phyloP scores from a whole-genome alignment of 2,113 vertebrate genomes.

The Neomonachus schauinslandi region DNA sequence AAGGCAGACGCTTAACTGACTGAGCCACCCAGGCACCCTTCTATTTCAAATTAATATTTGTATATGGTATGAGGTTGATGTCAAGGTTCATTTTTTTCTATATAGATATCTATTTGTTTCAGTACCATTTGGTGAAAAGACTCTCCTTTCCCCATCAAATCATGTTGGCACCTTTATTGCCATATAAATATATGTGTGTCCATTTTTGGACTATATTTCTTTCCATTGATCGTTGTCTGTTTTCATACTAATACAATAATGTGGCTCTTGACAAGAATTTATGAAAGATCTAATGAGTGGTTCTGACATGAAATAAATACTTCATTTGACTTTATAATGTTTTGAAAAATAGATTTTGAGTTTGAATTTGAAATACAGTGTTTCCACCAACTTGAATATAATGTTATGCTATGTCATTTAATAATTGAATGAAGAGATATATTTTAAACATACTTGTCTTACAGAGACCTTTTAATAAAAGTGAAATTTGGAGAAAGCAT shows the following conservation, averaged over 20 bases:
- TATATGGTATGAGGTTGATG: neutral
- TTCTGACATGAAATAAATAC: conserved; percentile 39
- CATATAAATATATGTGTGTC: neutral
- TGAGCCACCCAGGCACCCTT: too few species aligned
- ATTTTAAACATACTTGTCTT: conserved; percentile 68
- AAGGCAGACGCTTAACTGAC: too few species aligned
- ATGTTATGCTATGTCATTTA: conserved; percentile 19
- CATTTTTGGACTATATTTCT: conserved; percentile 11
- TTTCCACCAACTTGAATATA: conserved; percentile 2
- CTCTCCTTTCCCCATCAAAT: neutral
- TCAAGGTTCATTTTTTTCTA: neutral
- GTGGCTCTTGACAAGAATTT: neutral
- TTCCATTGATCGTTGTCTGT: neutral
- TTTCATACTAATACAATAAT: neutral
- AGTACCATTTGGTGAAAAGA: conserved; percentile 14
- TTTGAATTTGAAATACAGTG: conserved; percentile 56
- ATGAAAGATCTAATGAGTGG: conserved; percentile 41
- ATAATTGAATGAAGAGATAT: conserved; percentile 49
- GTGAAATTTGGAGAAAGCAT: conserved; percentile 83
- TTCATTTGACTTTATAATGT: conserved; percentile 55
- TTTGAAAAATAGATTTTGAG: conserved; percentile 48
- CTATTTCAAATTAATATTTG: conserved; percentile 21
- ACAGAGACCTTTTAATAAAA: conserved; percentile 91
- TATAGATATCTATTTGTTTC: neutral
- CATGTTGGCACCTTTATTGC: neutral